phyloP scores from a whole-genome alignment of 2,113 vertebrate genomes.

The Ibidorhyncha struthersii region DNA sequence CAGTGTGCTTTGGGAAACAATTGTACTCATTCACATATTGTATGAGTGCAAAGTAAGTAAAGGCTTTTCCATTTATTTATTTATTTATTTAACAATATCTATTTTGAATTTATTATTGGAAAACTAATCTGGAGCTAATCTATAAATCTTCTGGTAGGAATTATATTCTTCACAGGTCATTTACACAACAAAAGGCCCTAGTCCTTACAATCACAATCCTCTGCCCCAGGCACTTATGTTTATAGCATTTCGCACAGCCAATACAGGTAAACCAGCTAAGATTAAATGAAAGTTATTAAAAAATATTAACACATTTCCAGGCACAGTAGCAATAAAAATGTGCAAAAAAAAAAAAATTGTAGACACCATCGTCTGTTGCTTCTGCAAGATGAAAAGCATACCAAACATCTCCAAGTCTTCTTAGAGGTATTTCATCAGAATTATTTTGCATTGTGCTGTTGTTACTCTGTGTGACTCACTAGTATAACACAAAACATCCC shows the following conservation, averaged over 20 bases:
- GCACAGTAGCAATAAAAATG: neutral
- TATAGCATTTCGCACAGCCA: neutral
- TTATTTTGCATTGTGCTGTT: neutral
- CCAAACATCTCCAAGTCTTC: neutral
- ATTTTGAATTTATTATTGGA: neutral
- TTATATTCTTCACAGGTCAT: neutral
- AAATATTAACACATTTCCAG: constrained; percentile 36
- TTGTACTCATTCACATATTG: neutral
- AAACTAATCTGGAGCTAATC: neutral
- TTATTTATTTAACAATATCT: neutral
- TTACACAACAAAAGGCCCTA: neutral
- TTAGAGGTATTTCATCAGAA: neutral
- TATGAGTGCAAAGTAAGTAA: neutral
- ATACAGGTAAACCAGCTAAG: neutral
- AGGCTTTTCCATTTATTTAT: neutral
- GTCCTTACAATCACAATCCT: neutral
- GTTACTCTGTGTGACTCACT: neutral
- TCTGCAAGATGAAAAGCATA: neutral
- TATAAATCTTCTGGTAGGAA: neutral
- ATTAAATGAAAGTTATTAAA: constrained; percentile 27
- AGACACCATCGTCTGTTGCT: neutral
- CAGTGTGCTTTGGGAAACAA: neutral
- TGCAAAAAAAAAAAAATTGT: neutral
- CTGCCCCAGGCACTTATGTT: neutral
- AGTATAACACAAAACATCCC: neutral